Evolutionary conservation across 2,113 vertebrate species (phyloP).

Genomic region (Ophthalmolycus amberensis): DNA sequence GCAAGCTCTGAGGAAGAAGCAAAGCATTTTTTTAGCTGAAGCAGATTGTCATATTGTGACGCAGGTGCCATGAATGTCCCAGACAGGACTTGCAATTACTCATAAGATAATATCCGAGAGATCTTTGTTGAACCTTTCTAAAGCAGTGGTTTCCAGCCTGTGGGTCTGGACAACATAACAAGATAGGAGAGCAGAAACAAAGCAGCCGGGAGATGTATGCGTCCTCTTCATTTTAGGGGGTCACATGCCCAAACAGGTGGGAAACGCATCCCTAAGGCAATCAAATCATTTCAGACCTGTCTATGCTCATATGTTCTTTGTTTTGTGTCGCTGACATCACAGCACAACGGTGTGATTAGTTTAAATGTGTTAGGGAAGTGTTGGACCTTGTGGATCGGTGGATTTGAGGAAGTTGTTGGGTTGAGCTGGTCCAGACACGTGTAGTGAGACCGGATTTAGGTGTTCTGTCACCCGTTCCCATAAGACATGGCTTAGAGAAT

Average conservation of each 20-base stretch:
- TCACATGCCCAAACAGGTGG: neutral
- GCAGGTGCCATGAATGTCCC: neutral
- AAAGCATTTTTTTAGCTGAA: conserved; percentile 13
- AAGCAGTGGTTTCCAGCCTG: neutral
- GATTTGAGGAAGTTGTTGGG: neutral
- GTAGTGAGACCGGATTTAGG: neutral
- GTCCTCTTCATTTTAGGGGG: neutral
- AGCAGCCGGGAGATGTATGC: neutral
- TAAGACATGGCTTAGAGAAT: neutral
- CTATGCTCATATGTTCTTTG: neutral
- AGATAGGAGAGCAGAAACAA: neutral
- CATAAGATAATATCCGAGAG: neutral
- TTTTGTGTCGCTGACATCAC: neutral
- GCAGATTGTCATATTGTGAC: neutral
- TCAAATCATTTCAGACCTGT: neutral
- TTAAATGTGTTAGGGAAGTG: neutral
- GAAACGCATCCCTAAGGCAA: neutral
- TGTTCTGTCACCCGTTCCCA: neutral
- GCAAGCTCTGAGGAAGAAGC: neutral
- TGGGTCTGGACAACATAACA: neutral
- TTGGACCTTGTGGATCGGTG: neutral
- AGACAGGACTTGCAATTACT: neutral
- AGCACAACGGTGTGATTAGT: neutral
- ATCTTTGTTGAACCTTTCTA: neutral
- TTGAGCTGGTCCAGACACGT: neutral